phyloP scores from a whole-genome alignment of 2,888 invertebrate species.

The Dryobota labecula region DNA sequence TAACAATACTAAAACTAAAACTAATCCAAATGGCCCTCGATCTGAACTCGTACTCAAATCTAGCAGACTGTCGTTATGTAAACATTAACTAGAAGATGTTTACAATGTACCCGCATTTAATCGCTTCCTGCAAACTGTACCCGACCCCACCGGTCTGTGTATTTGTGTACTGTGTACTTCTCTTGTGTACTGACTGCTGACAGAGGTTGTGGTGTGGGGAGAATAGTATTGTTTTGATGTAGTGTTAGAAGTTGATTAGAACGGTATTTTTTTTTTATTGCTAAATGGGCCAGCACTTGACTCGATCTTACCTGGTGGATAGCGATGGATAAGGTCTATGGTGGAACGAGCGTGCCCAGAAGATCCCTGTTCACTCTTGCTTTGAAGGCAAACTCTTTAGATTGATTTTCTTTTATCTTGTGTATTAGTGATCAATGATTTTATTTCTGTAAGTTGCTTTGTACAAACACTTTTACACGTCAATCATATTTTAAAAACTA shows the following conservation, averaged over 20 bases:
- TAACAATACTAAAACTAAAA: constrained; percentile 17
- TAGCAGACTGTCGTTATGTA: constrained; percentile 44
- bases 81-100: constrained; percentile 71
- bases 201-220: constrained; percentile 6
- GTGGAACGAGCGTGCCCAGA: too few species aligned
- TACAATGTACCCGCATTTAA: constrained; percentile 75
- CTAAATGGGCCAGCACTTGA: too few species aligned
- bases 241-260: constrained; percentile 4
- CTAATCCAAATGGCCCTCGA: constrained; percentile 14
- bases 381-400: too few species aligned
- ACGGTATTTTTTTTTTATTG: too few species aligned
- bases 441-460: too few species aligned
- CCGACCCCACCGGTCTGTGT: constrained; percentile 43
- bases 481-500: too few species aligned
- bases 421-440: too few species aligned
- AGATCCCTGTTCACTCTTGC: too few species aligned
- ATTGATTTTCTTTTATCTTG: too few species aligned
- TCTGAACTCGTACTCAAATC: constrained; percentile 36
- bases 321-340: too few species aligned
- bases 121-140: constrained; percentile 63
- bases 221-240: constrained; percentile 17
- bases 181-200: constrained; percentile 45
- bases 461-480: too few species aligned
- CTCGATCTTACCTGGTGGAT: too few species aligned
- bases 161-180: constrained; percentile 44